These are phyloP conservation scores for Chamaea fasciata DNA, from an alignment of 2,113 vertebrate genomes.

Conservation along the genomic window DNA sequence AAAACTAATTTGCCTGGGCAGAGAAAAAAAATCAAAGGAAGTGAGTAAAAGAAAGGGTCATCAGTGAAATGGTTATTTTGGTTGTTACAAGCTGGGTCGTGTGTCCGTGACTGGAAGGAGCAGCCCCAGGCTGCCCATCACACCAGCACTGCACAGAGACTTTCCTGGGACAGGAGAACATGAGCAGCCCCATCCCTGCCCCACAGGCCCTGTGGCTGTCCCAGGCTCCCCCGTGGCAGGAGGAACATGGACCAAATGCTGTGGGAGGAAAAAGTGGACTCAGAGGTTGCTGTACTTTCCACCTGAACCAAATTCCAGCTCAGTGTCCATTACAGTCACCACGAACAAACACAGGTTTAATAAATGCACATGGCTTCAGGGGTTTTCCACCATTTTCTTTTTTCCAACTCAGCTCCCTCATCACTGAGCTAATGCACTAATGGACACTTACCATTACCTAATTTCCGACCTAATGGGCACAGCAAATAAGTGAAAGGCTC, in stretches of 20 bases:
- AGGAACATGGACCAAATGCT: fast-evolving
- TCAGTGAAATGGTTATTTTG: background rate
- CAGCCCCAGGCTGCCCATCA: fast-evolving
- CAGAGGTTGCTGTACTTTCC: fast-evolving
- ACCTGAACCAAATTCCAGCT: background rate
- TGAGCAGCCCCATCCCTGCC: background rate
- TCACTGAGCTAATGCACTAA: conserved; percentile 58
- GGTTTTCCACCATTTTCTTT: background rate
- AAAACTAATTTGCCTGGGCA: background rate
- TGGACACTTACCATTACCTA: conserved; percentile 36
- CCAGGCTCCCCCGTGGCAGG: fast-evolving
- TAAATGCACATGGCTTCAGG: background rate
- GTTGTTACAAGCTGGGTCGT: background rate
- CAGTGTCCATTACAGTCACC: fast-evolving
- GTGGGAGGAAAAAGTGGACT: background rate
- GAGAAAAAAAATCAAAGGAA: background rate
- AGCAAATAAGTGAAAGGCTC: conserved; percentile 49
- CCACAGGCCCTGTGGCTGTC: background rate
- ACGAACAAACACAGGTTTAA: background rate
- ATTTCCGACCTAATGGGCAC: conserved; percentile 45
- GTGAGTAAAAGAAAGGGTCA: background rate
- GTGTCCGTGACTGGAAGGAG: background rate
- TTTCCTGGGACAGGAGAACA: background rate
- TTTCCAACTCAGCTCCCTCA: background rate
- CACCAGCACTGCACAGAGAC: background rate